Percentiles rank a stretch among this genome's conserved stretches.
Evolutionary conservation across 1,140 invertebrate genomes (phyloP).

Genomic region (Whitmania pigra): DNA sequence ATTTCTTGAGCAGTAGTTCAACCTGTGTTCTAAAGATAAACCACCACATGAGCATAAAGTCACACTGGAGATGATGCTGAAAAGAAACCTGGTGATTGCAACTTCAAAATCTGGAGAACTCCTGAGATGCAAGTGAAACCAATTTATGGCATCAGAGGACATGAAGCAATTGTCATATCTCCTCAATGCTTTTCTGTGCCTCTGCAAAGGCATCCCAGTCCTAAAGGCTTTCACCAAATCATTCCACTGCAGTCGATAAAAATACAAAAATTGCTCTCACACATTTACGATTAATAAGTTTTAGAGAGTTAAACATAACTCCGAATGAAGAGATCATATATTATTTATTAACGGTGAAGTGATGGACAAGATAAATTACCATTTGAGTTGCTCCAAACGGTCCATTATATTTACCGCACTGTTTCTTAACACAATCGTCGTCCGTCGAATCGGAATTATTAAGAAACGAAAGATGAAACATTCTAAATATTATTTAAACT

Average conservation of each 20-base stretch:
- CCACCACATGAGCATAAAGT: background rate
- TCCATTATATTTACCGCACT: background rate
- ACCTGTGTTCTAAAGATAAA: conserved; percentile 1
- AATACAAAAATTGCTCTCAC: background rate
- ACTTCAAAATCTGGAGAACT: background rate
- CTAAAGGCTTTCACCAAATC: background rate
- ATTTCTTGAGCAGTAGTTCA: background rate
- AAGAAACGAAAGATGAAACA: too few relatives aligned
- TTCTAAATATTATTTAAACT: too few relatives aligned
- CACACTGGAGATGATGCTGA: background rate
- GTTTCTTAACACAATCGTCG: too few relatives aligned
- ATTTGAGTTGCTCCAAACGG: conserved; percentile 7
- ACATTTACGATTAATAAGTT: background rate
- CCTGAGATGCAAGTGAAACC: background rate
- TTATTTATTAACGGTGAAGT: background rate
- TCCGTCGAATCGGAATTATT: too few relatives aligned
- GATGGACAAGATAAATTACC: background rate
- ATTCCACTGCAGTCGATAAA: conserved; percentile 2
- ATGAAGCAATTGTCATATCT: conserved; percentile 9
- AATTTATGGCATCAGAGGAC: background rate
- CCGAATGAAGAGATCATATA: background rate
- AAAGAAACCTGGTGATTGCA: background rate
- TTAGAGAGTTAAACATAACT: background rate
- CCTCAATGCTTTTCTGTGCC: conserved; percentile 5
- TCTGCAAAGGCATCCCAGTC: background rate